These are phyloP conservation scores for Danio kyathit DNA, from an alignment of 2,797 vertebrate species.

Conservation along the genomic window DNA sequence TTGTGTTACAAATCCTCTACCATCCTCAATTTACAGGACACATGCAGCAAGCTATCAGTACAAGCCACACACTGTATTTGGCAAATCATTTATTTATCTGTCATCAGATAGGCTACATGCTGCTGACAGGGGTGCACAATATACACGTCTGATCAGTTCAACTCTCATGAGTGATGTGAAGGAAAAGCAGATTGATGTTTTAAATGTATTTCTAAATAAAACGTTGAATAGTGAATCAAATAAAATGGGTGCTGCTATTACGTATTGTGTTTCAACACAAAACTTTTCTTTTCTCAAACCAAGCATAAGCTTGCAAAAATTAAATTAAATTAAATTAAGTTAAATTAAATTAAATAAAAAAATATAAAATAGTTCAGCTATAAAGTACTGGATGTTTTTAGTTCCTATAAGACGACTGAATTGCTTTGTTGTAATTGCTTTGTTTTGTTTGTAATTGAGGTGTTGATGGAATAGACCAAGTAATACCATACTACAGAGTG, in stretches of 20 bases:
- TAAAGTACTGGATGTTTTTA: no score
- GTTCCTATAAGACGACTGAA: no score
- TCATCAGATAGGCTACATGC: constrained; percentile 13
- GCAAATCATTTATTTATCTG: constrained; percentile 21
- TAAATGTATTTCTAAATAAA: background rate
- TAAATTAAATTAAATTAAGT: no score
- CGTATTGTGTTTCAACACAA: background rate
- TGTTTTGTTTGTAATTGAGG: no score
- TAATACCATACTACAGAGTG: no score
- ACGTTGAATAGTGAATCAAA: background rate
- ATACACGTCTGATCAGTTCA: background rate
- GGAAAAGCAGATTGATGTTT: constrained; percentile 13
- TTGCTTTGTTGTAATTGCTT: no score
- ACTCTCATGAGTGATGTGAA: background rate
- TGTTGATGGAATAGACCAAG: no score
- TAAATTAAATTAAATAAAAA: no score
- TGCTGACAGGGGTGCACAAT: constrained; percentile 30
- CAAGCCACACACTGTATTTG: constrained; percentile 14
- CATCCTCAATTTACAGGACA: constrained; percentile 30
- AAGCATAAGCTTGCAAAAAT: no score
- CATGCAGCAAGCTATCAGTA: constrained; percentile 15
- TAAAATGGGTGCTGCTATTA: background rate
- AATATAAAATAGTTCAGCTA: no score
- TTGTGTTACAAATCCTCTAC: constrained; percentile 26
- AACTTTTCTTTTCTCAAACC: background rate